These are phyloP conservation scores for Pseudopodoces humilis DNA, from an alignment of 2,113 vertebrate genomes.

Conservation along the genomic window DNA sequence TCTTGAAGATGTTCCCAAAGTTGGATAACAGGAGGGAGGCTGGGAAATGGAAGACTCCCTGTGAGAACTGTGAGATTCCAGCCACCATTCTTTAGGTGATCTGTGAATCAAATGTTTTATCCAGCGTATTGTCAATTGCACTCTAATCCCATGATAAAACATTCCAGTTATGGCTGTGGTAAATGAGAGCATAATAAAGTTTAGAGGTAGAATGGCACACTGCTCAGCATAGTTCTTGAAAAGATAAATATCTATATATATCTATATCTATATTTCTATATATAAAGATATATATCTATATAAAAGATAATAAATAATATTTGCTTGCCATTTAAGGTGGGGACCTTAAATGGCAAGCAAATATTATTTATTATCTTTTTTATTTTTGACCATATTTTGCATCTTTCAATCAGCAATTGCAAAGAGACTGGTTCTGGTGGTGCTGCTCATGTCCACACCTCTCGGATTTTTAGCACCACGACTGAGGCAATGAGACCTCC, in stretches of 20 bases:
- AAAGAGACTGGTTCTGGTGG: neutral
- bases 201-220: neutral
- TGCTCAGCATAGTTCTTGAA: neutral
- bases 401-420: neutral
- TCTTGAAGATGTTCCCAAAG: neutral
- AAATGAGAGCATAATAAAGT: neutral
- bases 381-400: neutral
- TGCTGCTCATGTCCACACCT: fast-evolving
- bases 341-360: neutral
- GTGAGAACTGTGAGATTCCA: neutral
- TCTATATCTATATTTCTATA: too few relatives aligned
- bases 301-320: too few relatives aligned
- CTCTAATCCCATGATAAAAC: neutral
- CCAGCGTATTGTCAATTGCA: fast-evolving
- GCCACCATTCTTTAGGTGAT: neutral
- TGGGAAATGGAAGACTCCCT: neutral
- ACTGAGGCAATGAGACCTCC: neutral
- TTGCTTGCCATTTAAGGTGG: too few relatives aligned
- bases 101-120: neutral
- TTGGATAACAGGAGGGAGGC: neutral
- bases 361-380: neutral
- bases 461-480: neutral
- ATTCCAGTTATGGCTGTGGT: neutral
- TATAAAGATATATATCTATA: too few relatives aligned
- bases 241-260: too few relatives aligned